Evolutionary conservation across 2,888 invertebrate genomes (phyloP).

Genomic region (Eurytoma adleriae): DNA sequence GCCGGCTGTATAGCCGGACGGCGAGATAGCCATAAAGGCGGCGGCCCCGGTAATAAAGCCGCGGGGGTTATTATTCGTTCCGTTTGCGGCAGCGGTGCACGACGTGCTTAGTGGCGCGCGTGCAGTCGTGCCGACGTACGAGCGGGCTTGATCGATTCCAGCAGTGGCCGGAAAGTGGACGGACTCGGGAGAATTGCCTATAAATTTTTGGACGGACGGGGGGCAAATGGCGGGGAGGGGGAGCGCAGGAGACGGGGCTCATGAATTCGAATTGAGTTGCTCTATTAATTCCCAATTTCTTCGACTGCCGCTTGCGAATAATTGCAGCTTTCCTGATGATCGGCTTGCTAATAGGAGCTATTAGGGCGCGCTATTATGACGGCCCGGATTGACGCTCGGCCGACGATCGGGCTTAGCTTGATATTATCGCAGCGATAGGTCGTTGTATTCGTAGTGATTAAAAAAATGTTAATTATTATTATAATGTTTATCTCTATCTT

Average conservation of each 20-base stretch:
- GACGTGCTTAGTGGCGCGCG: slow-evolving; percentile 23
- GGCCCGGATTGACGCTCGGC: background rate
- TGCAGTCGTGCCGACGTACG: background rate
- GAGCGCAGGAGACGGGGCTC: slow-evolving; percentile 22
- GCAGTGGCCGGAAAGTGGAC: slow-evolving; percentile 24
- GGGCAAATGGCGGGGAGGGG: background rate
- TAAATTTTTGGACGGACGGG: slow-evolving; percentile 44
- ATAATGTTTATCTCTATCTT: too few relatives aligned
- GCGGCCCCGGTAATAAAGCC: slow-evolving; percentile 34
- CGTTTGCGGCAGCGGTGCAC: slow-evolving; percentile 31
- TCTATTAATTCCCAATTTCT: slow-evolving; percentile 54
- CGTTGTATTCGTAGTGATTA: too few relatives aligned
- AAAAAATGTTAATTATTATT: too few relatives aligned
- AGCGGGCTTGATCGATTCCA: slow-evolving; percentile 13
- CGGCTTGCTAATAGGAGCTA: slow-evolving; percentile 1
- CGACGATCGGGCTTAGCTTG: too few relatives aligned
- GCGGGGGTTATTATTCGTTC: slow-evolving; percentile 51
- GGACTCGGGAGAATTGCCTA: slow-evolving; percentile 22
- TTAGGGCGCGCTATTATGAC: slow-evolving; percentile 30
- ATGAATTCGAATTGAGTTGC: slow-evolving; percentile 56
- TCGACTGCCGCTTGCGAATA: slow-evolving; percentile 14
- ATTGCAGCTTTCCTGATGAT: slow-evolving; percentile 29
- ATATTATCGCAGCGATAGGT: too few relatives aligned
- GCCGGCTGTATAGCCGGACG: background rate
- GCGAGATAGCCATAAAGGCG: slow-evolving; percentile 28